Conservation (phyloP, 2,888 invertebrate genomes). For the Drosophila phalerata region DNA sequence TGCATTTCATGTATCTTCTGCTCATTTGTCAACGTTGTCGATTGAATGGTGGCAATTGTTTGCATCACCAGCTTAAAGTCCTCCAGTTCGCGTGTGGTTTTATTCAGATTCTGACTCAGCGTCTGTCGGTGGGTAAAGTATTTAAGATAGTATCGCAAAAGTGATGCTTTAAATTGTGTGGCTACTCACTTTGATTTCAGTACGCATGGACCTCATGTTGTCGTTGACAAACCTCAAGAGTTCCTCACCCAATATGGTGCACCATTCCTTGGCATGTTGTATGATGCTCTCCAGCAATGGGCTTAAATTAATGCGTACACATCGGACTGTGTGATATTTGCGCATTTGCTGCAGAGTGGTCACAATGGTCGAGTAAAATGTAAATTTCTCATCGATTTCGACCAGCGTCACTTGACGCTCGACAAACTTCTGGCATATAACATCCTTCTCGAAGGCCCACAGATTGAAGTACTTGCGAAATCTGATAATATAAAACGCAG, state of each 20-base stretch:
- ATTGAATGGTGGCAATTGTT: slow-evolving; percentile 91
- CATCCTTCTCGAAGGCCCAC: slow-evolving; percentile 91
- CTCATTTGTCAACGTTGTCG: slow-evolving; percentile 92
- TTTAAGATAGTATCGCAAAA: not conserved
- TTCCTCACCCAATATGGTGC: slow-evolving; percentile 89
- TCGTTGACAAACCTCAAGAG: slow-evolving; percentile 89
- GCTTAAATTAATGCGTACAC: slow-evolving; percentile 90
- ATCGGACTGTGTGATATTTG: slow-evolving; percentile 88
- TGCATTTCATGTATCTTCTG: slow-evolving; percentile 90
- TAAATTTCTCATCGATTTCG: slow-evolving; percentile 92
- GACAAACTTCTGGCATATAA: slow-evolving; percentile 92
- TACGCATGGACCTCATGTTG: slow-evolving; percentile 89
- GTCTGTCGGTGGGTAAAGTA: slow-evolving; percentile 66
- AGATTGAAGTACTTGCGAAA: slow-evolving; percentile 91
- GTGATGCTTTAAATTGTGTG: not conserved
- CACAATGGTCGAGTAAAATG: slow-evolving; percentile 92
- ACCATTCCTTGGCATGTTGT: slow-evolving; percentile 93
- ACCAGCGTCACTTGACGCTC: slow-evolving; percentile 88
- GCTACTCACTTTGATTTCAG: slow-evolving; percentile 89
- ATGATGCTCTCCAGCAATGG: slow-evolving; percentile 90
- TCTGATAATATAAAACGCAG: slow-evolving; percentile 81
- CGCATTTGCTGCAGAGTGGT: slow-evolving; percentile 88
- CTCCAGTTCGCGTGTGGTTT: slow-evolving; percentile 91
- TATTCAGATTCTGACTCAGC: slow-evolving; percentile 89
- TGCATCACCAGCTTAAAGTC: slow-evolving; percentile 94